These are phyloP conservation scores for Holothuria scabra DNA, from an alignment of 53 echinoderm and acorn worm species.

Conservation along the genomic window DNA sequence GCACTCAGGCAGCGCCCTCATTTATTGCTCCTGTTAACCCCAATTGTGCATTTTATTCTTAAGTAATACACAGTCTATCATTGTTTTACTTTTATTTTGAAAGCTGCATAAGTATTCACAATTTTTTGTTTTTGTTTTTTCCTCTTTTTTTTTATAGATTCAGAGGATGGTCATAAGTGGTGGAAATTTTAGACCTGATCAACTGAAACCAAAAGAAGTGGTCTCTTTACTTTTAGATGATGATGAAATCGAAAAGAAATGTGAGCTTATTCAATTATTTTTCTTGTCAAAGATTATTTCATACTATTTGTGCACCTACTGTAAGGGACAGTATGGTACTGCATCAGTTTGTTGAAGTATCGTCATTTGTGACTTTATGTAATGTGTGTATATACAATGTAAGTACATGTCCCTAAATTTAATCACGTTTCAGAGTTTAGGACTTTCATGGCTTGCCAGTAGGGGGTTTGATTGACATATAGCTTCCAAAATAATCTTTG, in stretches of 20 bases:
- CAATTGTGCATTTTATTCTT: too few relatives aligned
- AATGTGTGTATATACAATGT: too few relatives aligned
- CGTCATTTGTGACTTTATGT: too few relatives aligned
- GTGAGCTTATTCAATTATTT: constrained; percentile 56
- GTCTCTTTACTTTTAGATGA: constrained; percentile 94
- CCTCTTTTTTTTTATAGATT: constrained; percentile 64
- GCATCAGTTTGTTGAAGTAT: too few relatives aligned
- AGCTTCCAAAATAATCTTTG: constrained; percentile 2
- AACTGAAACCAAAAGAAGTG: constrained; percentile 98
- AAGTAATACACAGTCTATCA: too few relatives aligned
- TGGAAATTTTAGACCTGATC: constrained; percentile 93
- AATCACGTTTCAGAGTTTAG: neutral
- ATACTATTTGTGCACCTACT: neutral
- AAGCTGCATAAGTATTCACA: too few relatives aligned
- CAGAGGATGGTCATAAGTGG: constrained; percentile 98
- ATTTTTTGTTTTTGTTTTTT: neutral
- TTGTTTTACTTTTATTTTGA: too few relatives aligned
- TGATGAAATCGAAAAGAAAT: constrained; percentile 94
- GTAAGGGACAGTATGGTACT: too few relatives aligned
- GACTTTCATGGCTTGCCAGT: neutral
- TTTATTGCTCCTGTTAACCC: too few relatives aligned
- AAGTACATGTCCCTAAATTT: neutral
- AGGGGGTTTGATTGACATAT: constrained; percentile 24
- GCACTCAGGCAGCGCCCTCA: too few relatives aligned
- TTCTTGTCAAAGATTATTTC: neutral